phyloP scores from a whole-genome alignment of 2,113 vertebrate genomes.

The Turnix velox region DNA sequence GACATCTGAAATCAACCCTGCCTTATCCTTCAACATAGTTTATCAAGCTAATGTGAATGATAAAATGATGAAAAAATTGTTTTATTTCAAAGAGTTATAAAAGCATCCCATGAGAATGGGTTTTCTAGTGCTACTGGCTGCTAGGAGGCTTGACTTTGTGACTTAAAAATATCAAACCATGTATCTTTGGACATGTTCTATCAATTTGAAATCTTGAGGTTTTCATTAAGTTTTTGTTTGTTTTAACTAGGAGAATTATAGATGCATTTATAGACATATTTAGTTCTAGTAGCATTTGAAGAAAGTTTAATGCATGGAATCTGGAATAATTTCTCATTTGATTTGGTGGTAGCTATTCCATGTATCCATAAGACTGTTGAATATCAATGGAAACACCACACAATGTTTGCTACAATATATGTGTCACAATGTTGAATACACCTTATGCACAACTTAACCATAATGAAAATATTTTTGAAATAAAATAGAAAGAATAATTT shows the following conservation, averaged over 20 bases:
- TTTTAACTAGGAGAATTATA: not conserved
- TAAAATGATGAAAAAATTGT: not conserved
- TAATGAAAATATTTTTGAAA: constrained; percentile 27
- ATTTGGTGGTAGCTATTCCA: not conserved
- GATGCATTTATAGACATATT: not conserved
- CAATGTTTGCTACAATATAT: not conserved
- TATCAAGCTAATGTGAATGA: not conserved
- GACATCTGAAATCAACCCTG: not conserved
- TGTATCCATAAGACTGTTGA: not conserved
- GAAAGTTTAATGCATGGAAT: not conserved
- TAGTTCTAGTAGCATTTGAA: not conserved
- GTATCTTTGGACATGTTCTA: not conserved
- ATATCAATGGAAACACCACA: not conserved
- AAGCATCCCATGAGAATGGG: not conserved
- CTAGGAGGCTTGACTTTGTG: not conserved
- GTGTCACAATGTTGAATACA: not conserved
- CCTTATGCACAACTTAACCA: not conserved
- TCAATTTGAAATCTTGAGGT: not conserved
- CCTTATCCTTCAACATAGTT: not conserved
- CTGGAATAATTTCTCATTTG: not conserved
- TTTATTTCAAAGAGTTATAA: not conserved
- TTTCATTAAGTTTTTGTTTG: not conserved
- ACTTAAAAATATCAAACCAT: not conserved
- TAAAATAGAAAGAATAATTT: constrained; percentile 18
- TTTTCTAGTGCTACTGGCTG: not conserved